phyloP scores from a whole-genome alignment of 2,113 vertebrate genomes.

The Nothoprocta perdicaria region DNA sequence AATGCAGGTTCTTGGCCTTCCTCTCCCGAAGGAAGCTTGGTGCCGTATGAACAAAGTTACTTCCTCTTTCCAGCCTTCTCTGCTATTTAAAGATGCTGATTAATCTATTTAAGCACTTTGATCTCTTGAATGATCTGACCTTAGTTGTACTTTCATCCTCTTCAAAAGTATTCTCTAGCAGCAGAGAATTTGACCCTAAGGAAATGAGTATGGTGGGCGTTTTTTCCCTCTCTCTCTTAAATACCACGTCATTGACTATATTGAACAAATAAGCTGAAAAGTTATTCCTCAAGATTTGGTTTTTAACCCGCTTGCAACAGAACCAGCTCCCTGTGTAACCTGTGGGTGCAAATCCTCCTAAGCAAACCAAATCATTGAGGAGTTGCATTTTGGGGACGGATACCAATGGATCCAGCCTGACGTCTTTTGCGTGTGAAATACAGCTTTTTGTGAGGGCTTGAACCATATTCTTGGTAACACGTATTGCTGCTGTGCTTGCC shows the following conservation, averaged over 20 bases:
- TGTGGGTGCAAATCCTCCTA: neutral
- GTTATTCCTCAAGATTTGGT: neutral
- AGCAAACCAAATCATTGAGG: neutral
- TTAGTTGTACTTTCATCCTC: neutral
- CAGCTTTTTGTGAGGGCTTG: neutral
- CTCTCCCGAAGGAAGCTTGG: neutral
- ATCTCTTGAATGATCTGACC: conserved; percentile 32
- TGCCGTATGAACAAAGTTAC: conserved; percentile 12
- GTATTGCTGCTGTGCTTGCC: neutral
- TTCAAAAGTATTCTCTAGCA: neutral
- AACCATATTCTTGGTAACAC: fast-evolving
- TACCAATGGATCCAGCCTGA: neutral
- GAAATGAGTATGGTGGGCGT: neutral
- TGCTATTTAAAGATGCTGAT: conserved; percentile 20
- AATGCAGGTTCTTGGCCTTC: neutral
- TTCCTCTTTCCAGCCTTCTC: neutral
- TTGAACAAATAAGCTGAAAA: neutral
- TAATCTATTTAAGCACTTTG: conserved; percentile 43
- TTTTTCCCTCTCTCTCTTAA: neutral
- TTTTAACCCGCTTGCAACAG: neutral
- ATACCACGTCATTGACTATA: neutral
- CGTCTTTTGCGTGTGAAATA: neutral
- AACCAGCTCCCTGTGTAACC: neutral
- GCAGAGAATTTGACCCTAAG: conserved; percentile 20
- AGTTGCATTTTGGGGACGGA: neutral